These are phyloP conservation scores for Rhabdornis inornatus DNA, from an alignment of 2,113 vertebrate genomes.

Conservation along the genomic window DNA sequence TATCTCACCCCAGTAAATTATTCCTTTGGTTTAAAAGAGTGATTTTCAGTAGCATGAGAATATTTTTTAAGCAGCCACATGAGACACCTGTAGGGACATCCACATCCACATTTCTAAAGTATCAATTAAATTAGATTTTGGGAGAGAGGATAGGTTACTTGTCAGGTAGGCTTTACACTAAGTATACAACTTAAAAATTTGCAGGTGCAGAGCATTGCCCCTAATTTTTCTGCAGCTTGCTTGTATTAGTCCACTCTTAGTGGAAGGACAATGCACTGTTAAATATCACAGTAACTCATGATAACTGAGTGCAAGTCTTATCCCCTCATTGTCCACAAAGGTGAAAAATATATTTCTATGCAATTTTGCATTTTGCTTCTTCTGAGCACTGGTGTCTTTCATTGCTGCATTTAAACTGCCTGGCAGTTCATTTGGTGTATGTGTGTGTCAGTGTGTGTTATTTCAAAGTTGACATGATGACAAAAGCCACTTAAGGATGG, in stretches of 20 bases:
- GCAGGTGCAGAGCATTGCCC: not conserved
- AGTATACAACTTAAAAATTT: not conserved
- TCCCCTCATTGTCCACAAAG: not conserved
- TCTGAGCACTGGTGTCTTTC: not conserved
- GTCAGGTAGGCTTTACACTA: not conserved
- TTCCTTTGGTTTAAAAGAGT: not conserved
- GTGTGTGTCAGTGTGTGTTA: not conserved
- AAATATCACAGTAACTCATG: not conserved
- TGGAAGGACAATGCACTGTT: not conserved
- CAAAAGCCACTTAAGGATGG: slow-evolving; percentile 43
- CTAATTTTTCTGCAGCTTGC: not conserved
- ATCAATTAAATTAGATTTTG: not conserved
- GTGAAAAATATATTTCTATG: not conserved
- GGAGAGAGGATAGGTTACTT: not conserved
- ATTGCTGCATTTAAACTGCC: not conserved
- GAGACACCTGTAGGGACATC: not conserved
- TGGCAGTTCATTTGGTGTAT: not conserved
- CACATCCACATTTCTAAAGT: not conserved
- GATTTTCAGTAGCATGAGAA: not conserved
- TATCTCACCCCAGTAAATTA: not conserved
- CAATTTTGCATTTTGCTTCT: not conserved
- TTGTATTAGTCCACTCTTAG: not conserved
- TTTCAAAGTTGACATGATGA: not conserved
- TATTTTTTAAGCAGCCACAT: not conserved
- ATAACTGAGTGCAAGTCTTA: not conserved